These are phyloP conservation scores for Lasaia peninsularis DNA, from an alignment of 1,140 invertebrate genomes.

Conservation along the genomic window DNA sequence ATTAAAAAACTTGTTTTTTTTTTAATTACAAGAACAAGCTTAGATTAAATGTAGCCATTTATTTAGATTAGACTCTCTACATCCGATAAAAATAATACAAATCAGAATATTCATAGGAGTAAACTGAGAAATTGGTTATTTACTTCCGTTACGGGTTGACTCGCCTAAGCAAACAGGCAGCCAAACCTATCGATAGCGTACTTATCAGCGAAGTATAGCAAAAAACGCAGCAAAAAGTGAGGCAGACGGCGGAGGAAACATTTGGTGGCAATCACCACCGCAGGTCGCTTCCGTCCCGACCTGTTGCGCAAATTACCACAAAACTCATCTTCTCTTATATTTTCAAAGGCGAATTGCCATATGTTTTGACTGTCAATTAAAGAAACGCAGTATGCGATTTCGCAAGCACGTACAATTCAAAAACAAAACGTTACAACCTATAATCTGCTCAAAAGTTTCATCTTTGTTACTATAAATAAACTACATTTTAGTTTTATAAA, in stretches of 20 bases:
- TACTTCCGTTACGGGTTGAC: conserved; percentile 56
- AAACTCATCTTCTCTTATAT: conserved; percentile 1
- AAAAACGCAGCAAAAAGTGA: conserved; percentile 68
- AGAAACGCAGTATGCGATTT: too few species aligned
- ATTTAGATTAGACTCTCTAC: too few species aligned
- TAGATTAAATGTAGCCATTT: too few species aligned
- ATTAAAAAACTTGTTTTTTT: too few species aligned
- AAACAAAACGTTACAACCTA: too few species aligned
- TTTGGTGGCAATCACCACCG: conserved; percentile 73
- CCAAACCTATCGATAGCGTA: conserved; percentile 70
- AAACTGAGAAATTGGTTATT: conserved; percentile 29
- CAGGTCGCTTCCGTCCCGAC: conserved; percentile 75
- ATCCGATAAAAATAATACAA: background rate
- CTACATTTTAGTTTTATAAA: too few species aligned
- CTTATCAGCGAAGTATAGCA: conserved; percentile 61
- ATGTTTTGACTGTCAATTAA: too few species aligned
- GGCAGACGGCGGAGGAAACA: conserved; percentile 67
- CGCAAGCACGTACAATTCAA: too few species aligned
- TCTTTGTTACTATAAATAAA: too few species aligned
- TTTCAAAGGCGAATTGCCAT: conserved; percentile 1
- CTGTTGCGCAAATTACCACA: conserved; percentile 69
- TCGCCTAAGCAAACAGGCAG: conserved; percentile 64
- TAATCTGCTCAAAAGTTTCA: too few species aligned
- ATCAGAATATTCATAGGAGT: background rate
- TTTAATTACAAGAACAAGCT: background rate